These are phyloP conservation scores for Chaetodon auriga DNA, from an alignment of 2,113 vertebrate genomes.

Conservation along the genomic window DNA sequence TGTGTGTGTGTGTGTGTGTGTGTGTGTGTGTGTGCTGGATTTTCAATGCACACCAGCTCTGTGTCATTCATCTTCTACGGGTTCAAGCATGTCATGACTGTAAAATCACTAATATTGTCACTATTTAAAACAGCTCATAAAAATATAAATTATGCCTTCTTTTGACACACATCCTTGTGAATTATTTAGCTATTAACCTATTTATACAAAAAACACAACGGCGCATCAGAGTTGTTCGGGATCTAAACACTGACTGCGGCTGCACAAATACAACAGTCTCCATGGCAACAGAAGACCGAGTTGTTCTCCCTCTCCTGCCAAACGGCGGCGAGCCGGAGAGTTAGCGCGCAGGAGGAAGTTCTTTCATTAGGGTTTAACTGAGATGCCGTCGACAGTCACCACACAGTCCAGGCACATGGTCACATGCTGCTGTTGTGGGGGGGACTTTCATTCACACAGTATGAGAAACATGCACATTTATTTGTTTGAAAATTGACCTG, in stretches of 20 bases:
- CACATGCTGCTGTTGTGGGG: not conserved
- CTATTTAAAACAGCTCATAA: not conserved
- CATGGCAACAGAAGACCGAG: constrained; percentile 79
- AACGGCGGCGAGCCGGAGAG: constrained; percentile 53
- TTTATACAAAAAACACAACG: constrained; percentile 12
- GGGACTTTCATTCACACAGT: not conserved
- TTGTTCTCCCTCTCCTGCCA: constrained; percentile 63
- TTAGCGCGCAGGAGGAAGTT: constrained; percentile 55
- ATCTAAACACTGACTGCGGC: constrained; percentile 54
- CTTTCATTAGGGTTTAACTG: constrained; percentile 61
- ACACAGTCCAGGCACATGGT: not conserved
- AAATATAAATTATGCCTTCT: not conserved
- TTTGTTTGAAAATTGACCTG: not conserved
- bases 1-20: no score
- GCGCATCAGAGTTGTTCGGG: constrained; percentile 46
- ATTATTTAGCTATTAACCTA: constrained; percentile 39
- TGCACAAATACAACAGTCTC: constrained; percentile 67
- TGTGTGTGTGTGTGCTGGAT: not conserved
- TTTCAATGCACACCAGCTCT: not conserved
- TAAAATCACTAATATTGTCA: not conserved
- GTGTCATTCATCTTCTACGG: not conserved
- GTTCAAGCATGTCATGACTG: not conserved
- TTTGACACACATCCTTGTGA: not conserved
- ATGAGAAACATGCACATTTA: not conserved
- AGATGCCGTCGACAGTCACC: constrained; percentile 23